Evolutionary conservation across 2,113 vertebrate genomes (phyloP).

Genomic region (Chrysochloris asiatica): DNA sequence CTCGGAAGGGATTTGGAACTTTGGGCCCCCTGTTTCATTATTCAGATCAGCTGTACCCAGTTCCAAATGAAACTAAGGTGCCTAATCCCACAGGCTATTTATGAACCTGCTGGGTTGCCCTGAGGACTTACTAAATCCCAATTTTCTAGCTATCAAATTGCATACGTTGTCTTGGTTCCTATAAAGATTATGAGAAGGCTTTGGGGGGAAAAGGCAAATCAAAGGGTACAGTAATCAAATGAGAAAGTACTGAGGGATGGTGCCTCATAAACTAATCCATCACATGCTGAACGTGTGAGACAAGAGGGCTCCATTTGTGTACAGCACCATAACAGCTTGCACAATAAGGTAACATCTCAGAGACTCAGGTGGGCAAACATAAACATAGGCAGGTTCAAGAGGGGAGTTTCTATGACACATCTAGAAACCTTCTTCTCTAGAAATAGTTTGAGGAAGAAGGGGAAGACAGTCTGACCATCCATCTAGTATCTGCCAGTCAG

Average conservation of each 20-base stretch:
- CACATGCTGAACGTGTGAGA: constrained; percentile 57
- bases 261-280: constrained; percentile 72
- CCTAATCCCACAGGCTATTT: constrained; percentile 91
- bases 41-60: constrained; percentile 94
- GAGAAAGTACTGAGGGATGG: constrained; percentile 58
- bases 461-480: background rate
- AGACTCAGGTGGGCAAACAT: constrained; percentile 49
- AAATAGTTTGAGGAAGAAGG: constrained; percentile 16
- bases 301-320: constrained; percentile 47
- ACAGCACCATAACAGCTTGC: background rate
- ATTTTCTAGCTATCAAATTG: constrained; percentile 77
- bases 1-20: constrained; percentile 84
- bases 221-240: constrained; percentile 59
- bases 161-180: constrained; percentile 64
- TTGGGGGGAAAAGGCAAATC: constrained; percentile 55
- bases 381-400: constrained; percentile 18
- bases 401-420: constrained; percentile 14
- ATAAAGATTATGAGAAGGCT: constrained; percentile 69
- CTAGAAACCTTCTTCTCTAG: background rate
- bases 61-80: constrained; percentile 90
- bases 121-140: constrained; percentile 83
- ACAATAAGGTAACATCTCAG: background rate
- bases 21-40: constrained; percentile 95
- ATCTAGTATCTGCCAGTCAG: background rate
- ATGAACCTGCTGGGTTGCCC: constrained; percentile 86